phyloP scores from a whole-genome alignment of 2,888 invertebrate genomes.

The Blomia tropicalis region DNA sequence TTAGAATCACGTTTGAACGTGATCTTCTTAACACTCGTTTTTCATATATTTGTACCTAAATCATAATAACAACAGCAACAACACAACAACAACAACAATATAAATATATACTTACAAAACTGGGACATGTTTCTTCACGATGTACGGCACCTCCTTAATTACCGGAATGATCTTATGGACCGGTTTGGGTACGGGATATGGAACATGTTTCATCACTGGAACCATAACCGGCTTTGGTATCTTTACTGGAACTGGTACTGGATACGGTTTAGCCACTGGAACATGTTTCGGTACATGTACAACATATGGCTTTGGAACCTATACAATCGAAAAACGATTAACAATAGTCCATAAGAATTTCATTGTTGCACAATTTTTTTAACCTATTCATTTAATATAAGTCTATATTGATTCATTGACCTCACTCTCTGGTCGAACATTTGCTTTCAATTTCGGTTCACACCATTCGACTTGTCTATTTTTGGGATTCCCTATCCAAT shows the following conservation, averaged over 20 bases:
- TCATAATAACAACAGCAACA: background rate
- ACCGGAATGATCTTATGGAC: slow-evolving; percentile 31
- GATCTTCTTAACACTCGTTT: background rate
- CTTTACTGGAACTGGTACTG: slow-evolving; percentile 25
- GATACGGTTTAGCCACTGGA: slow-evolving; percentile 29
- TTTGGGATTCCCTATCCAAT: too few relatives aligned
- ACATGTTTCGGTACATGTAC: slow-evolving; percentile 31
- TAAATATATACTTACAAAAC: slow-evolving; percentile 29
- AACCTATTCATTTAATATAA: too few relatives aligned
- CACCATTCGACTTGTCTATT: too few relatives aligned
- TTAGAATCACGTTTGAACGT: too few relatives aligned
- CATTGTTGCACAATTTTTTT: too few relatives aligned
- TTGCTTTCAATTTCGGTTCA: too few relatives aligned
- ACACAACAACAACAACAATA: too few relatives aligned
- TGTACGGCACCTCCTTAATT: slow-evolving; percentile 30
- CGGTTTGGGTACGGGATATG: slow-evolving; percentile 30
- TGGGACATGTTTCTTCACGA: slow-evolving; percentile 31
- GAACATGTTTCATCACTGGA: slow-evolving; percentile 30
- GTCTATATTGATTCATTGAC: too few relatives aligned
- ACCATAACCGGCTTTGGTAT: slow-evolving; percentile 30
- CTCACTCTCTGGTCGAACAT: too few relatives aligned
- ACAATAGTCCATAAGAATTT: background rate
- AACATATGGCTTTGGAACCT: slow-evolving; percentile 31
- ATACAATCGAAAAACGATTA: background rate
- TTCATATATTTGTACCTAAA: background rate